phyloP scores from a whole-genome alignment of 2,888 invertebrate species.

The Troides helena region DNA sequence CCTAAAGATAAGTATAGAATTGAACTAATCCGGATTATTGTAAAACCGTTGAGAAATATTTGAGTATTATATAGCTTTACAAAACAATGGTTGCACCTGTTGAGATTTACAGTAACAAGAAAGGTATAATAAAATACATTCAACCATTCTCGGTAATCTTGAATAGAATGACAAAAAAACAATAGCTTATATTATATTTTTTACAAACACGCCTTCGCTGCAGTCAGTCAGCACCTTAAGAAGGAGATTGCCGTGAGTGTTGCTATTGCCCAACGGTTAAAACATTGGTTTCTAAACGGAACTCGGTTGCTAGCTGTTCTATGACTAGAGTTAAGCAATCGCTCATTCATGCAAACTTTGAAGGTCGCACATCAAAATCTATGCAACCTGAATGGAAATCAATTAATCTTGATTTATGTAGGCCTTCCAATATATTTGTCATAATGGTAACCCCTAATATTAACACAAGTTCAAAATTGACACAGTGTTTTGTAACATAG shows the following conservation, averaged over 20 bases:
- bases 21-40: too few relatives aligned
- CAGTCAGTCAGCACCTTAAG: conserved; percentile 28
- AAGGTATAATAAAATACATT: too few relatives aligned
- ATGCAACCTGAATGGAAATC: conserved; percentile 47
- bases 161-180: background rate
- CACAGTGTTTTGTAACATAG: too few relatives aligned
- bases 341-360: conserved; percentile 63
- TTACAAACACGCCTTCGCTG: conserved; percentile 1
- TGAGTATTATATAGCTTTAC: too few relatives aligned
- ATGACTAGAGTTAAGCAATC: conserved; percentile 56
- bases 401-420: conserved; percentile 34
- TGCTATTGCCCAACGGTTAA: conserved; percentile 56
- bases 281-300: conserved; percentile 68
- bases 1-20: too few relatives aligned
- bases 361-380: conserved; percentile 59
- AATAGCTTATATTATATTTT: too few relatives aligned
- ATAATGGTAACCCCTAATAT: background rate
- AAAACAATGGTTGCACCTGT: too few relatives aligned
- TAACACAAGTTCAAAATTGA: too few relatives aligned
- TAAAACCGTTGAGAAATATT: too few relatives aligned
- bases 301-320: conserved; percentile 54
- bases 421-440: background rate
- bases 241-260: conserved; percentile 45
- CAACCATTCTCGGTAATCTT: background rate
- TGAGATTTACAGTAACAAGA: too few relatives aligned